Evolutionary conservation across 2,888 invertebrate species (phyloP).

Genomic region (Drosophila pseudotalamancana): DNA sequence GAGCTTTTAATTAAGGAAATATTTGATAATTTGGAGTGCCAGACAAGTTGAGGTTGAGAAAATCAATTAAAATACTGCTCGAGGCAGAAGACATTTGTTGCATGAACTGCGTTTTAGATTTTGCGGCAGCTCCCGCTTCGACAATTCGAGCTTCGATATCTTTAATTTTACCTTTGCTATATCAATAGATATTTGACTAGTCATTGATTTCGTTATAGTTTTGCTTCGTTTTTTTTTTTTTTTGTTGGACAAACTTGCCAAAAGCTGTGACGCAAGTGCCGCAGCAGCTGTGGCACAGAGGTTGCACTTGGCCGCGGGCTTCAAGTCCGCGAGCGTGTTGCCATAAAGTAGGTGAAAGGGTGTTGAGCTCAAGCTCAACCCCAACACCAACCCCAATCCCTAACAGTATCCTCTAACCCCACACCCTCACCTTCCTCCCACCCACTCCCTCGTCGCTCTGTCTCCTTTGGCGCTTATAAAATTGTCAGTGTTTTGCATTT

Average conservation of each 20-base stretch:
- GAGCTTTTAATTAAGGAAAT: neutral
- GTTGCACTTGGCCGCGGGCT: conserved; percentile 33
- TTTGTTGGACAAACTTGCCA: neutral
- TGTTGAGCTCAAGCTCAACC: too few relatives aligned
- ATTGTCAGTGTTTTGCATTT: conserved; percentile 77
- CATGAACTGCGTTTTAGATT: too few relatives aligned
- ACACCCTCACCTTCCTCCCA: too few relatives aligned
- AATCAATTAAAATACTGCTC: too few relatives aligned
- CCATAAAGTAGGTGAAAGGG: conserved; percentile 4
- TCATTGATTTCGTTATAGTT: neutral
- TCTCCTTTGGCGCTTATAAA: conserved; percentile 46
- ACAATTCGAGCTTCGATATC: too few relatives aligned
- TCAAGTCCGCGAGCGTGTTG: neutral
- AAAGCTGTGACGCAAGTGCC: conserved; percentile 16
- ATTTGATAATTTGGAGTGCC: neutral
- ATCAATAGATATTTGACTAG: neutral
- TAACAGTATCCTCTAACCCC: too few relatives aligned
- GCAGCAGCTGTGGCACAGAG: conserved; percentile 1
- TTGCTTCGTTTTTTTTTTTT: neutral
- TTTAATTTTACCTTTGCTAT: neutral
- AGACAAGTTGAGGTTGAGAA: neutral
- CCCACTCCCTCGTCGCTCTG: too few relatives aligned
- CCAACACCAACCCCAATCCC: too few relatives aligned
- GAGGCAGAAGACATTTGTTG: too few relatives aligned
- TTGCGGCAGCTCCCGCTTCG: too few relatives aligned